A percentile compares a stretch with the other conserved stretches of the same genome.
Evolutionary conservation across 2,797 vertebrate genomes (phyloP).

Genomic region (Pangasius mekongensis): DNA sequence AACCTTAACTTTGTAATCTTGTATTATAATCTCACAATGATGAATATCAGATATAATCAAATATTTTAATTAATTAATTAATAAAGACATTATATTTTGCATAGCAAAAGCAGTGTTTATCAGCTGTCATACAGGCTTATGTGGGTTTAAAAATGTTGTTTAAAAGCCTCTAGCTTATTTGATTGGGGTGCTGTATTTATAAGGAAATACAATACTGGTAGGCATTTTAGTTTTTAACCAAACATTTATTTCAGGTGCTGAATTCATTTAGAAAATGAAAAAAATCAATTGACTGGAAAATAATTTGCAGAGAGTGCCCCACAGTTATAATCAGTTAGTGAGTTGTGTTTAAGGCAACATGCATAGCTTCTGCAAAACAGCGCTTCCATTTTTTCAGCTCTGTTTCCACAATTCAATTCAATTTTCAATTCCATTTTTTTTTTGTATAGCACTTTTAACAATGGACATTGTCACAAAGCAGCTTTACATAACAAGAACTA

Average conservation of each 20-base stretch:
- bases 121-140: background rate
- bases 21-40: background rate
- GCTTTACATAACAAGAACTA: background rate
- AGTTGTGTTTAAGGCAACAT: conserved; percentile 31
- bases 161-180: background rate
- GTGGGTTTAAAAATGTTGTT: background rate
- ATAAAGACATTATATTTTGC: background rate
- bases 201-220: conserved; percentile 6
- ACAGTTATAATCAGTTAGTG: conserved; percentile 33
- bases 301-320: conserved; percentile 31
- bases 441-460: background rate
- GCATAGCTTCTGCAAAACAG: conserved; percentile 30
- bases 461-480: background rate
- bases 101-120: background rate
- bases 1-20: background rate
- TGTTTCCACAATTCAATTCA: background rate
- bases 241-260: conserved; percentile 57
- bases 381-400: background rate
- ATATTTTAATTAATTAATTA: background rate
- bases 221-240: conserved; percentile 58
- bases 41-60: background rate
- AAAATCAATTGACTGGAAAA: conserved; percentile 32
- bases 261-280: conserved; percentile 60
- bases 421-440: background rate
- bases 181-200: background rate